phyloP scores from a whole-genome alignment of 2,888 invertebrate genomes.

The Drosophila emarginata region DNA sequence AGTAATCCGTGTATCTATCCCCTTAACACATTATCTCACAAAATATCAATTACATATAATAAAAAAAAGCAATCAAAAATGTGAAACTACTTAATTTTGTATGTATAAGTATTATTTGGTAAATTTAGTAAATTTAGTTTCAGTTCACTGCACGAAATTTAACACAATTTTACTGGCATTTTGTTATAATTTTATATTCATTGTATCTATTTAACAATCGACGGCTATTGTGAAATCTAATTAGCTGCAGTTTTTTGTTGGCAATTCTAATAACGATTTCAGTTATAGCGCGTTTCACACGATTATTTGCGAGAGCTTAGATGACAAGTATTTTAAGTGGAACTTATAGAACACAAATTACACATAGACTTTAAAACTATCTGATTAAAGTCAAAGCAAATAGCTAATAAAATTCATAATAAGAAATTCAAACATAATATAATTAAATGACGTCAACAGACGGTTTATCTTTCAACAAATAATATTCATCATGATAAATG shows the following conservation, averaged over 20 bases:
- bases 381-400: neutral
- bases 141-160: neutral
- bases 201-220: neutral
- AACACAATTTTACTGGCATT: neutral
- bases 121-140: neutral
- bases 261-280: conserved; percentile 11
- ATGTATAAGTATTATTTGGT: neutral
- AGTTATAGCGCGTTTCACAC: conserved; percentile 56
- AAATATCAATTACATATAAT: conserved; percentile 10
- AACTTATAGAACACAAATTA: neutral
- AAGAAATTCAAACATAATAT: neutral
- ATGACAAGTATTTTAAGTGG: conserved; percentile 16
- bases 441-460: neutral
- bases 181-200: neutral
- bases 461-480: no score
- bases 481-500: no score
- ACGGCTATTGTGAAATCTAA: conserved; percentile 7
- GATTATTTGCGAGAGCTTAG: conserved; percentile 20
- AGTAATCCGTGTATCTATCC: conserved; percentile 17
- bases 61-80: neutral
- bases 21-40: conserved; percentile 23
- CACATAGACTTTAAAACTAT: conserved; percentile 4
- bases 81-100: neutral
- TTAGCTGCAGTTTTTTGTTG: conserved; percentile 10
- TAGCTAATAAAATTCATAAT: neutral